Evolutionary conservation across 2,888 invertebrate genomes (phyloP).

Genomic region (Tethea ocularis): DNA sequence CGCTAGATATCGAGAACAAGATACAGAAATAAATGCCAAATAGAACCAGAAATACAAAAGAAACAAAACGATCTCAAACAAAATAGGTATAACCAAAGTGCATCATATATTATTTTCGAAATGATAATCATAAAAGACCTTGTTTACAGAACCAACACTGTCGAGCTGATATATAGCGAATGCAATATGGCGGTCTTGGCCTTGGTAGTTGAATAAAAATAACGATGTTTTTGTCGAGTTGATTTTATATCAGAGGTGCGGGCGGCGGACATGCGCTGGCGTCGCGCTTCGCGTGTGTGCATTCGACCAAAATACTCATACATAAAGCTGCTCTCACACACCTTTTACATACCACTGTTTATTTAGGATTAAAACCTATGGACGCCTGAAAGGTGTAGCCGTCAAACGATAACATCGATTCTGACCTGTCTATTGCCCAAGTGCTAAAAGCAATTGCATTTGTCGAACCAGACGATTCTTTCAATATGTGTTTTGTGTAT

Average conservation of each 20-base stretch:
- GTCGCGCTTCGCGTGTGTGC: conserved; percentile 31
- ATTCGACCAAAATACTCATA: conserved; percentile 34
- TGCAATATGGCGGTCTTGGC: conserved; percentile 75
- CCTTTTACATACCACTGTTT: conserved; percentile 25
- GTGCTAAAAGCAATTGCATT: conserved; percentile 61
- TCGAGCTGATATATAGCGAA: conserved; percentile 58
- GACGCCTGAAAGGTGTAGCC: conserved; percentile 32
- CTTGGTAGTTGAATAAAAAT: conserved; percentile 77
- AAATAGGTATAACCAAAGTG: background rate
- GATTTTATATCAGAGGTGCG: conserved; percentile 67
- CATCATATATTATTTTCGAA: conserved; percentile 26
- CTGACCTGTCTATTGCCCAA: conserved; percentile 44
- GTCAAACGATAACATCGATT: conserved; percentile 37
- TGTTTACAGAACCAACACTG: conserved; percentile 67
- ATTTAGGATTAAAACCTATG: conserved; percentile 29
- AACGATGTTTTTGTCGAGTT: conserved; percentile 75
- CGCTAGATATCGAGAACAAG: background rate
- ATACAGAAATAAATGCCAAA: background rate
- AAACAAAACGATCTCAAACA: background rate
- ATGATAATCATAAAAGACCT: conserved; percentile 49
- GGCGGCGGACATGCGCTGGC: conserved; percentile 37
- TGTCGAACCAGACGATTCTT: conserved; percentile 33
- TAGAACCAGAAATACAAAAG: conserved; percentile 2
- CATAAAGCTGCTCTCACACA: conserved; percentile 25
- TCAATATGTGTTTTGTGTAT: conserved; percentile 38